These are phyloP conservation scores for Megastigmus dorsalis DNA, from an alignment of 2,888 invertebrate genomes.

Conservation along the genomic window DNA sequence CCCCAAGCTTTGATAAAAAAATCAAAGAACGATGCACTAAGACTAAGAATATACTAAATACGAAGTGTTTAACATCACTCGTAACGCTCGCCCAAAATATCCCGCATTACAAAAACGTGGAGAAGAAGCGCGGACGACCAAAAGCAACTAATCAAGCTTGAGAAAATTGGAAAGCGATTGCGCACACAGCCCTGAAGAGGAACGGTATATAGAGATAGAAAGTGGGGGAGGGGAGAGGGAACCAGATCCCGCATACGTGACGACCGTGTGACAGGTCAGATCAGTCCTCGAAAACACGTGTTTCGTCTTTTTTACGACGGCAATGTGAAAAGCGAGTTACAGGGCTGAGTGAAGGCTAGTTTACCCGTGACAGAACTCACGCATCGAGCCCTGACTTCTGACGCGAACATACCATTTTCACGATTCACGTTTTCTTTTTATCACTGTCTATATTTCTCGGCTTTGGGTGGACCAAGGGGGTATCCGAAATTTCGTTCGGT, in stretches of 20 bases:
- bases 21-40: no score
- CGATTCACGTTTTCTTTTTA: conserved; percentile 17
- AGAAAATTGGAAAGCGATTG: conserved; percentile 43
- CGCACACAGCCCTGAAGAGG: conserved; percentile 9
- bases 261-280: conserved; percentile 37
- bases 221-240: conserved; percentile 5
- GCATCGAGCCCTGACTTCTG: conserved; percentile 23
- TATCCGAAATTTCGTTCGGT: no score
- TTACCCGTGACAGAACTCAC: conserved; percentile 29
- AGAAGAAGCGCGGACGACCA: not conserved
- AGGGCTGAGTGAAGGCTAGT: conserved; percentile 42
- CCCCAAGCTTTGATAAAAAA: no score
- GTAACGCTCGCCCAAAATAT: conserved; percentile 29
- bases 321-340: conserved; percentile 31
- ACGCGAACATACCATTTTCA: conserved; percentile 18
- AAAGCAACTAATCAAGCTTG: conserved; percentile 28
- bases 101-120: conserved; percentile 2
- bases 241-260: conserved; percentile 35
- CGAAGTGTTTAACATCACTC: not conserved
- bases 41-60: no score
- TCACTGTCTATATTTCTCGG: no score
- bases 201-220: no score
- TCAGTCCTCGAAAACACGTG: conserved; percentile 38
- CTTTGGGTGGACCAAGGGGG: no score
- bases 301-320: conserved; percentile 10